Evolutionary conservation across 2,888 invertebrate species (phyloP), one percentile per base, ranked within the genome.

Genomic region (Griposia aprilina): DNA sequence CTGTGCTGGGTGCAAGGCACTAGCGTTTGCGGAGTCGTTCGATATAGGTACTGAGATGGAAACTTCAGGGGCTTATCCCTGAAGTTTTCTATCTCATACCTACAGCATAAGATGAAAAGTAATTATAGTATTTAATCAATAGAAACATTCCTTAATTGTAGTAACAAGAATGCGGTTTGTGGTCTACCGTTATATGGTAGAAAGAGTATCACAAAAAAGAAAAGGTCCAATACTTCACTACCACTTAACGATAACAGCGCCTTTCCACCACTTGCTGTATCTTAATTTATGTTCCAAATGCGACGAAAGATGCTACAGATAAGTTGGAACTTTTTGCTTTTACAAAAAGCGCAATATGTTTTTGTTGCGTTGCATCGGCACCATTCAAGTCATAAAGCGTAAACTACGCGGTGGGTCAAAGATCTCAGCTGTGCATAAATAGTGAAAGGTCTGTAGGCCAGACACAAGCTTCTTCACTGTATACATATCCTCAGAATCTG

Each of bases 371-470:
- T 74, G 55, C 62, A 52, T n/a, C n/a, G 62, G 41, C 41, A 45
- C 45, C 45, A 57, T 80, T 63, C 1, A 65, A 57, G 62, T 67
- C 55, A 41, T n/a, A 17, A 15, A 66, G 57, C 80, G 67, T 30
- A 26, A 45, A 59, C 20, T 30, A 66, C 71, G 59, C 63, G 55
- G 50, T 62, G 45, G 82, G 65, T 78, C 60, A 78, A 63, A 82
- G 48, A 82, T 87, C 69, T 36, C 63, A 26, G 55, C 69, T 65
- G 66, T 45, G 62, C 50, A 67, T 73, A 63, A 67, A 68, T 65
- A 76, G 69, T 82, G 76, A 85, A 87, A 78, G 78, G 60, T 63
- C 65, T 66, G 68, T 59, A 52, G 57, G 71, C 26, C 55, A 76
- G 60, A 23, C 48, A 30, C 13, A 65, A 36, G 52, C 72, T 70